These are phyloP conservation scores for Lamellibrachia luymesi DNA, from an alignment of 1,140 invertebrate species.

Conservation along the genomic window DNA sequence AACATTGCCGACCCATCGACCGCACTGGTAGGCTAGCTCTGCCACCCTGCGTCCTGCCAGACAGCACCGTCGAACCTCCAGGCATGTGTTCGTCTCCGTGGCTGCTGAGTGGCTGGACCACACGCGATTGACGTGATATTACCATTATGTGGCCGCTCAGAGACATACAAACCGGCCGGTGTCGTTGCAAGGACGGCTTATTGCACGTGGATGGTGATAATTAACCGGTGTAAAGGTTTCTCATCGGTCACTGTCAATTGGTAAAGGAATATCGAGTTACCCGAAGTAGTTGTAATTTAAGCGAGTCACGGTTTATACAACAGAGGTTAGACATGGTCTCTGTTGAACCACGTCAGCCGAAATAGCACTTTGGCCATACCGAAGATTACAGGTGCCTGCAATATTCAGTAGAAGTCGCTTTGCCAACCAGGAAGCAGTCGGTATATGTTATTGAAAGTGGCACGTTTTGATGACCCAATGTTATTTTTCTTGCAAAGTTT, in stretches of 20 bases:
- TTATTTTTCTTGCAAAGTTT: too few relatives aligned
- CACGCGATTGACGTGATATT: background rate
- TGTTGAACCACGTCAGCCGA: background rate
- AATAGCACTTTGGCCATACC: background rate
- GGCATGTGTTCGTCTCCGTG: background rate
- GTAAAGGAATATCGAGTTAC: background rate
- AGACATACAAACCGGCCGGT: background rate
- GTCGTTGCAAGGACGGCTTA: background rate
- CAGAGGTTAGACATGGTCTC: background rate
- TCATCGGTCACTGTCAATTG: background rate
- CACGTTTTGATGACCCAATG: too few relatives aligned
- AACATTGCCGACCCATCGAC: background rate
- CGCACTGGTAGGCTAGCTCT: background rate
- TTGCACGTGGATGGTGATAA: background rate
- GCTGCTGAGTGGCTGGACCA: background rate
- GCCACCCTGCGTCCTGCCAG: background rate
- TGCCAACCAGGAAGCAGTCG: too few relatives aligned
- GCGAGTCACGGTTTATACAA: background rate
- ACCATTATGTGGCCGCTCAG: background rate
- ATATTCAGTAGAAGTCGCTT: background rate
- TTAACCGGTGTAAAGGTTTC: background rate
- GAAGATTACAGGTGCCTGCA: background rate
- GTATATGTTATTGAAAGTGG: too few relatives aligned
- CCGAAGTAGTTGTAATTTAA: background rate
- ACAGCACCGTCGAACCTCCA: background rate